phyloP scores from a whole-genome alignment of 2,113 vertebrate species.

The Tetrax tetrax region DNA sequence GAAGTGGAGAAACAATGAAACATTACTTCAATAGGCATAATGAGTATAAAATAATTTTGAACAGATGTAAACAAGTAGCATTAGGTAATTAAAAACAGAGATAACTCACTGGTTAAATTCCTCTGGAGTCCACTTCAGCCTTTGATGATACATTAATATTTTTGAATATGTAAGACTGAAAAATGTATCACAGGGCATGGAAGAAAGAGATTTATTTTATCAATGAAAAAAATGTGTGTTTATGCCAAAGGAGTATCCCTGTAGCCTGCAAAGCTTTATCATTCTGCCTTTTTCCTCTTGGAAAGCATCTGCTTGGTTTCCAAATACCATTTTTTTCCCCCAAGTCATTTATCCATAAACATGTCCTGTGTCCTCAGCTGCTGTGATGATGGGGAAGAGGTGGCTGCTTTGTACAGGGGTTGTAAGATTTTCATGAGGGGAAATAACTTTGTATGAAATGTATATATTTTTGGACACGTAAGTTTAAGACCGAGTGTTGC shows the following conservation, averaged over 20 bases:
- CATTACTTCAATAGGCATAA: not conserved
- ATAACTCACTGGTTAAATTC: not conserved
- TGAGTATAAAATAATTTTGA: not conserved
- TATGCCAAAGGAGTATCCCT: not conserved
- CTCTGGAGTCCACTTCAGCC: not conserved
- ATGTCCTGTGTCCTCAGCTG: not conserved
- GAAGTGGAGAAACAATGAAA: not conserved
- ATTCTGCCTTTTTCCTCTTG: not conserved
- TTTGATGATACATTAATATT: constrained; percentile 7
- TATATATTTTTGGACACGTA: not conserved
- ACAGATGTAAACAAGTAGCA: not conserved
- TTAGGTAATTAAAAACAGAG: constrained; percentile 14
- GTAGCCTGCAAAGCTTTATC: not conserved
- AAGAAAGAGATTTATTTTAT: not conserved
- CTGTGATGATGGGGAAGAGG: not conserved
- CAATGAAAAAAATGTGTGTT: not conserved
- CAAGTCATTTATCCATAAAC: not conserved
- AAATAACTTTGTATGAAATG: not conserved
- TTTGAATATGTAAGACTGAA: not conserved
- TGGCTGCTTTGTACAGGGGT: not conserved
- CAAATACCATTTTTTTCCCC: not conserved
- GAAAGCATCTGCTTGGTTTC: not conserved
- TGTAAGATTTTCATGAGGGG: not conserved
- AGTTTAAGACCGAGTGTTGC: not conserved
- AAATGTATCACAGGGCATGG: not conserved